These are phyloP conservation scores for Dipodomys ordii DNA, from an alignment of 2,113 vertebrate genomes.

Conservation along the genomic window DNA sequence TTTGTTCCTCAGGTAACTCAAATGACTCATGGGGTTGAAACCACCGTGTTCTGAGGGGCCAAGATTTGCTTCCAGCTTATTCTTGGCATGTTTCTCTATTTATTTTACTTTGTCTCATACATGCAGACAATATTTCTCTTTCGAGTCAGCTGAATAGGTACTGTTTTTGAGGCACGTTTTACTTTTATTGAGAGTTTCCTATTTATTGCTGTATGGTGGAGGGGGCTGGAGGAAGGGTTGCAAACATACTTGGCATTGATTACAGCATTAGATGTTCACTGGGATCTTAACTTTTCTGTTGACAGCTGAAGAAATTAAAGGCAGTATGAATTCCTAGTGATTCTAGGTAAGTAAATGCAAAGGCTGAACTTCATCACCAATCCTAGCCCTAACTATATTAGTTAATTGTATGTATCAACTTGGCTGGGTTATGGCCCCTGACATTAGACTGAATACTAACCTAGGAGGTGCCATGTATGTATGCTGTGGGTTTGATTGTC, in stretches of 20 bases:
- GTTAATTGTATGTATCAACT: neutral
- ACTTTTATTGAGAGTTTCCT: neutral
- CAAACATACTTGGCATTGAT: neutral
- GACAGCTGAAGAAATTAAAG: neutral
- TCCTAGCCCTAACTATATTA: fast-evolving
- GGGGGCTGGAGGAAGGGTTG: neutral
- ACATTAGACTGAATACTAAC: neutral
- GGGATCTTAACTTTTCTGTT: neutral
- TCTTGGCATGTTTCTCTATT: neutral
- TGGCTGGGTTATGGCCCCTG: neutral
- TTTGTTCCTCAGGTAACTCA: slow-evolving; percentile 72
- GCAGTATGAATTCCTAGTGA: fast-evolving
- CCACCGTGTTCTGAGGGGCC: neutral
- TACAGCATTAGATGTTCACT: too few relatives aligned
- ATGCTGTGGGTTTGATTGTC: neutral
- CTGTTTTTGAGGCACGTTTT: neutral
- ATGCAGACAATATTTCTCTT: neutral
- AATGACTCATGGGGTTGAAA: neutral
- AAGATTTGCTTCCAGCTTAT: neutral
- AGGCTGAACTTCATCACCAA: fast-evolving
- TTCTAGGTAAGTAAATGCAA: neutral
- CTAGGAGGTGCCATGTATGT: neutral
- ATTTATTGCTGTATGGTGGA: neutral
- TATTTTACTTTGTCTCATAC: neutral
- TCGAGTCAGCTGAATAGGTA: neutral